Conservation (phyloP, 2,888 invertebrate species). For the Azorinus chamasolen region DNA sequence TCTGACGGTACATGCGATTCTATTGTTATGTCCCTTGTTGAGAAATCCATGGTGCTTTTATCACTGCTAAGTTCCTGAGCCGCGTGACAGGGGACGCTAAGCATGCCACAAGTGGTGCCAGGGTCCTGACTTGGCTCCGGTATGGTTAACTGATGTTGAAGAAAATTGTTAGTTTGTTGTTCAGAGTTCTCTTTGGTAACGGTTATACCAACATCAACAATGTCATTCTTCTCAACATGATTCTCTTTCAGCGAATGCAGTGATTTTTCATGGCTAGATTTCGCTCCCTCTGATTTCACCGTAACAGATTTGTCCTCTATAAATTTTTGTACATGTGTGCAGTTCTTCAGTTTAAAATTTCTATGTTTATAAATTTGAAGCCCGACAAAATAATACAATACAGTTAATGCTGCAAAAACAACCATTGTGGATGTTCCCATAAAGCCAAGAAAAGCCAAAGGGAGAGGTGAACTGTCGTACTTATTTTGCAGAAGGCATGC, state of each 20-base stretch:
- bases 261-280: slow-evolving; percentile 6
- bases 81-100: slow-evolving; percentile 12
- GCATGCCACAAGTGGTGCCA: slow-evolving; percentile 47
- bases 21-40: neutral
- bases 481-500: slow-evolving; percentile 60
- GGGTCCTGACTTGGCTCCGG: slow-evolving; percentile 16
- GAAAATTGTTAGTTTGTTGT: neutral
- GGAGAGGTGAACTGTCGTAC: slow-evolving; percentile 54
- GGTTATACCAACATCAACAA: neutral
- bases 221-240: slow-evolving; percentile 3
- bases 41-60: neutral
- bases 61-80: neutral
- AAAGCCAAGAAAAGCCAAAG: slow-evolving; percentile 57
- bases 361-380: slow-evolving; percentile 64
- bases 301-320: slow-evolving; percentile 46
- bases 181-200: slow-evolving; percentile 8
- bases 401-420: slow-evolving; percentile 54
- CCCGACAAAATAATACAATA: slow-evolving; percentile 67
- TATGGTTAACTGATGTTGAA: slow-evolving; percentile 16
- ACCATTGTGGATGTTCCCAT: slow-evolving; percentile 60
- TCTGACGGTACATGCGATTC: neutral
- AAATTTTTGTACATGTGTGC: slow-evolving; percentile 49
- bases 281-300: slow-evolving; percentile 27
- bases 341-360: slow-evolving; percentile 58
- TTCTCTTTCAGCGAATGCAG: neutral